Evolutionary conservation across 2,797 vertebrate species (phyloP).

Genomic region (Peromyscus nudipes): DNA sequence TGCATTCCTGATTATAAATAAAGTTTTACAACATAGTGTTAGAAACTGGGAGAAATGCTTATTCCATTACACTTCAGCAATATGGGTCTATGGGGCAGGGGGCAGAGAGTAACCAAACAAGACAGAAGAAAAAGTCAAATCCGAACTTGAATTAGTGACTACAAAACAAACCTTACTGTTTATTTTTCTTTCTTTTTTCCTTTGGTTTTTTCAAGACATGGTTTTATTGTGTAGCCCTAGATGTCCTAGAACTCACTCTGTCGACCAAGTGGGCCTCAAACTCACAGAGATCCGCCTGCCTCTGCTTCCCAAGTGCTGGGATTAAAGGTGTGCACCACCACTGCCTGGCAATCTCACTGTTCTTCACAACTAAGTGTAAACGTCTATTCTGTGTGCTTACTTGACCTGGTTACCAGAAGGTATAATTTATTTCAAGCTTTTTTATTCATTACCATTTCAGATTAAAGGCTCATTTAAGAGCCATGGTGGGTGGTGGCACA

Average conservation of each 20-base stretch:
- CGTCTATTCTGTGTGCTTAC: background rate
- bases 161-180: background rate
- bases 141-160: background rate
- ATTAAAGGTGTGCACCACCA: background rate
- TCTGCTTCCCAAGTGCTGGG: background rate
- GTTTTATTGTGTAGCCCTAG: background rate
- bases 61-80: background rate
- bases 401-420: background rate
- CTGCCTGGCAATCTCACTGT: background rate
- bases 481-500: background rate
- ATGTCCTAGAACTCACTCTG: background rate
- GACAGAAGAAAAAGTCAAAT: background rate
- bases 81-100: background rate
- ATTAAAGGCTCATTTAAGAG: background rate
- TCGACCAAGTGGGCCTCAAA: too few species aligned
- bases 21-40: background rate
- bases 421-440: background rate
- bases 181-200: background rate
- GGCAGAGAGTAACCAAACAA: background rate
- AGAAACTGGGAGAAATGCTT: background rate
- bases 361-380: background rate
- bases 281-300: background rate
- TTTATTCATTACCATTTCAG: background rate
- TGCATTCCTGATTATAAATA: slow-evolving; percentile 44
- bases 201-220: background rate